Conservation (phyloP, 2,113 vertebrate species). For the Chitala chitala region DNA sequence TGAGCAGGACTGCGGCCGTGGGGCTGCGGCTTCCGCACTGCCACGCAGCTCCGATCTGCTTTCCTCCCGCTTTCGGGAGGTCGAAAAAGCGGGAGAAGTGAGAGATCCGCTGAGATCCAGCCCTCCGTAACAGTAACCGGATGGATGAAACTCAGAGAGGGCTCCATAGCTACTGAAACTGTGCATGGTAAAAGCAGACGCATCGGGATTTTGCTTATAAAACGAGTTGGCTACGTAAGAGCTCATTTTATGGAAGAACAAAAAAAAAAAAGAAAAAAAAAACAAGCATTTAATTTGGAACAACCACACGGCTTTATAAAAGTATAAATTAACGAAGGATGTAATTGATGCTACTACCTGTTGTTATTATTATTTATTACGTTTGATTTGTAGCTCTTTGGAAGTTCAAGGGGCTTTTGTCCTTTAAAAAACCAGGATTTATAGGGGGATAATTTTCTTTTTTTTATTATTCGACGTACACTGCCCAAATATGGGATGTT, state of each 20-base stretch:
- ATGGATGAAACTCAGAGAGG: conserved; percentile 64
- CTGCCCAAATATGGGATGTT: conserved; percentile 79
- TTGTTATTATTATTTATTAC: conserved; percentile 61
- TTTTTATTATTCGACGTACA: conserved; percentile 68
- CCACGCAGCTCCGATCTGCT: conserved; percentile 64
- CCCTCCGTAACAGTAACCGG: conserved; percentile 71
- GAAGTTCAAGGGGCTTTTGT: conserved; percentile 72
- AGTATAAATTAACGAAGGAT: conserved; percentile 18
- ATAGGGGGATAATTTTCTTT: conserved; percentile 59
- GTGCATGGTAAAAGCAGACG: conserved; percentile 75
- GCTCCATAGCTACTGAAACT: conserved; percentile 77
- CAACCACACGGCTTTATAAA: conserved; percentile 7
- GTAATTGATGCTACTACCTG: conserved; percentile 49
- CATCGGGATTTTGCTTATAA: conserved; percentile 71
- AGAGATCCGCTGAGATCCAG: conserved; percentile 65
- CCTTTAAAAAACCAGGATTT: conserved; percentile 77
- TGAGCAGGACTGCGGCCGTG: conserved; percentile 61
- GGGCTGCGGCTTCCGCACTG: conserved; percentile 49
- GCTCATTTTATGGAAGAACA: conserved; percentile 62
- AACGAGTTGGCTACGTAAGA: conserved; percentile 78
- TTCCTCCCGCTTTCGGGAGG: conserved; percentile 66
- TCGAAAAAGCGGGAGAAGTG: conserved; percentile 67
- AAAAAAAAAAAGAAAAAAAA: conserved; percentile 25
- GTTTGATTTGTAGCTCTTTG: conserved; percentile 76
- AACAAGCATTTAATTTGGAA: conserved; percentile 29